A percentile compares a stretch with the other conserved stretches of the same genome.
These are phyloP conservation scores for Bembecia ichneumoniformis DNA, from an alignment of 2,888 invertebrate genomes.

Conservation along the genomic window DNA sequence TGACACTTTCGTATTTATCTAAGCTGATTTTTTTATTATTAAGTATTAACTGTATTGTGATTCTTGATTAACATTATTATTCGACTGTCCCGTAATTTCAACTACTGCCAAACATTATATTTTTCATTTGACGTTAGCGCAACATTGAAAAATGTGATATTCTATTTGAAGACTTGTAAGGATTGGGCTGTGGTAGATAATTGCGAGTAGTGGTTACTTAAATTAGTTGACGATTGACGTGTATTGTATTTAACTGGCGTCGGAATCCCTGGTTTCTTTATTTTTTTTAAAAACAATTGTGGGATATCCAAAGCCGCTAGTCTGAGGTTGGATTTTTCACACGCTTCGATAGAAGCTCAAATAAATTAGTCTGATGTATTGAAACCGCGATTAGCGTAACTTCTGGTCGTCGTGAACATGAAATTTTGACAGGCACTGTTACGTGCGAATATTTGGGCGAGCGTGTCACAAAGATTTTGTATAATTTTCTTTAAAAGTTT, in stretches of 20 bases:
- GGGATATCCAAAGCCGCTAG: too few relatives aligned
- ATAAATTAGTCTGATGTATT: neutral
- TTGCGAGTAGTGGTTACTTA: constrained; percentile 4
- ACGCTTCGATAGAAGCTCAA: neutral
- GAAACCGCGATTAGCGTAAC: neutral
- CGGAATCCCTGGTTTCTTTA: too few relatives aligned
- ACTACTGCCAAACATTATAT: constrained; percentile 49
- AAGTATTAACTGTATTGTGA: constrained; percentile 70
- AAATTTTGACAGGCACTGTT: neutral
- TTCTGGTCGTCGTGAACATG: neutral
- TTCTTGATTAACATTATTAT: constrained; percentile 56
- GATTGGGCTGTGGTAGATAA: constrained; percentile 8
- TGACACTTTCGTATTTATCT: constrained; percentile 27
- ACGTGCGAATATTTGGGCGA: too few relatives aligned
- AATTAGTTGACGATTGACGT: too few relatives aligned
- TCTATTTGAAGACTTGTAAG: neutral
- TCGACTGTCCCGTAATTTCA: constrained; percentile 38
- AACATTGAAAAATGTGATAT: neutral
- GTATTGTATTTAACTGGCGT: too few relatives aligned
- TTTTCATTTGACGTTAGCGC: constrained; percentile 33
- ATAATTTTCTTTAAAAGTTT: too few relatives aligned
- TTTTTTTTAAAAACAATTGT: too few relatives aligned
- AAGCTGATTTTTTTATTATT: constrained; percentile 48
- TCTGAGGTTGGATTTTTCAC: neutral
- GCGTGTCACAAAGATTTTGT: too few relatives aligned